Conservation (phyloP, 2,113 vertebrate species). For the Neodon shergylaensis region DNA sequence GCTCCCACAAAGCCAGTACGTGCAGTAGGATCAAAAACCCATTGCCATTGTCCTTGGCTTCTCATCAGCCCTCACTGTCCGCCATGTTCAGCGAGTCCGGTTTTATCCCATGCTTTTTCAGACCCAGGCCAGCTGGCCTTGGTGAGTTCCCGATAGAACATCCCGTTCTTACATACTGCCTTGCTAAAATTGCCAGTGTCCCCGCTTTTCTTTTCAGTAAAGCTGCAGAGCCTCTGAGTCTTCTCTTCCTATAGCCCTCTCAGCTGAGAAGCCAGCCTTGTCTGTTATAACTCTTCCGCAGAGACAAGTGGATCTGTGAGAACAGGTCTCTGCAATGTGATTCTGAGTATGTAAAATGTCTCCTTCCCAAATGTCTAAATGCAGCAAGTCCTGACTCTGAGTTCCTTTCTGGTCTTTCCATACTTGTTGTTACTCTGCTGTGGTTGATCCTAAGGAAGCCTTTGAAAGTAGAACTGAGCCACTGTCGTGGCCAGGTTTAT, state of each 20-base stretch:
- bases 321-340: not conserved
- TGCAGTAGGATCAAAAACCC: too few species aligned
- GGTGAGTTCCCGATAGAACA: too few species aligned
- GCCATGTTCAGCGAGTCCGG: too few species aligned
- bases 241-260: constrained; percentile 16
- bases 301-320: not conserved
- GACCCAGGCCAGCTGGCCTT: too few species aligned
- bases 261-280: constrained; percentile 13
- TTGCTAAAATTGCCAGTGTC: not conserved
- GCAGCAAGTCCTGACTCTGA: not conserved
- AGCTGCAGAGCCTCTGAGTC: not conserved
- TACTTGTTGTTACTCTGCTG: not conserved
- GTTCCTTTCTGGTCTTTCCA: not conserved
- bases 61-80: too few species aligned
- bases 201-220: not conserved
- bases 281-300: not conserved
- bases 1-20: too few species aligned
- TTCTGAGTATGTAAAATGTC: not conserved
- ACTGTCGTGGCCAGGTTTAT: not conserved
- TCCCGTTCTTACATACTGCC: not conserved
- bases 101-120: too few species aligned
- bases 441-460: not conserved
- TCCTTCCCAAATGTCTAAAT: not conserved
- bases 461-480: not conserved
- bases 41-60: too few species aligned